Base-by-base conservation (phyloP, 1,140 invertebrate species). In the roundworm (Caenorhabditis elegans) region DNA sequence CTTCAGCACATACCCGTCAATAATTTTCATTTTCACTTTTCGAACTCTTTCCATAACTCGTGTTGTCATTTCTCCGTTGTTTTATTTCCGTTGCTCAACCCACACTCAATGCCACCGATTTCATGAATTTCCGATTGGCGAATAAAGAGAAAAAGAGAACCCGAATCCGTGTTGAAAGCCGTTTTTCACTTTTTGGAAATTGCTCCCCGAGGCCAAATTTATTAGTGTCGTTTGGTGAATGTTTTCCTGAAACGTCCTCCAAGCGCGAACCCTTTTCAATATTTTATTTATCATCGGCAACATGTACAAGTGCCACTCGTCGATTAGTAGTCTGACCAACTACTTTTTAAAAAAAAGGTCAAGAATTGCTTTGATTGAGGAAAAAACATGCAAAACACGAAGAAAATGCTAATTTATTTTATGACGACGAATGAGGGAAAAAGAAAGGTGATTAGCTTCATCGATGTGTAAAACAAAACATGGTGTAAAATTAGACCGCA, bases 121-220 rank as follows among this genome's bases (percentile, higher is more conserved):
- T 70, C 60, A 70, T 70, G 60, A 70, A 70, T 70, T 70, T 70
- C 34, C 60, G 60, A 70, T 70, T 70, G 60, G 19, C 60, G 31
- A 2, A 8, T 3, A 3, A 11, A 28, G 10, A 13, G 11, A 39
- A 39, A 70, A 22, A 15, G 28, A 17, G 15, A 3, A 22, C 28
- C n/a, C 31, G 39, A 70, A 70, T 70, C 34, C 60, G 34, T 70
- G 60, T 70, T 70, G 60, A 70, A 70, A 39, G 60, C 60, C 34
- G 31, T 70, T 70, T 70, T 70, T 70, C 60, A 39, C 60, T 70
- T 70, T 1, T 39, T 70, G 60, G n/a, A 70, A 70, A 70, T 70
- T 70, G 60, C 34, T 70, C 60, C 60, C 60, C 34, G 34, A 70
- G 34, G 34, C 60, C 60, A 70, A 70, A 36, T 39, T 70, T 70